Base-by-base conservation (phyloP, 2,888 invertebrate genomes). In the Tenthredo notha region DNA sequence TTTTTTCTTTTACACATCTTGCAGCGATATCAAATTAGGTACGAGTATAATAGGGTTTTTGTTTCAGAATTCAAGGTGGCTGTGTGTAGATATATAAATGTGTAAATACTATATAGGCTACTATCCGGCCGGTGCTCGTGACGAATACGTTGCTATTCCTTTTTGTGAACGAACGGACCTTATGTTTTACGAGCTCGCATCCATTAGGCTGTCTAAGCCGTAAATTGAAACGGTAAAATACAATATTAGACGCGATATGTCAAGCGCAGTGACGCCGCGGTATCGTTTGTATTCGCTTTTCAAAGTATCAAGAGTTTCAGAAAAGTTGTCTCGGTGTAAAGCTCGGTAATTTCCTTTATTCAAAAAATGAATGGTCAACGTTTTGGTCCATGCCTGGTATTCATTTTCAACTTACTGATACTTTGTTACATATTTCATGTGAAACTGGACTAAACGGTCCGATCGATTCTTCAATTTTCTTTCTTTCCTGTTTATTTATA, bases 141-240 rank as follows among this genome's bases (percentile, higher is more conserved):
- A 83, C 83, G 83, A 83, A 83, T 83, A 83, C 83, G 67, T 78
- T 86, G 74, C 84, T 87, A 75, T 84, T 84, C 84, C 78, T 85
- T 84, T 85, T 85, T 78, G 70, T 85, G 83, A 84, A 82, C 85
- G 86, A 86, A 86, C 85, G 86, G 87, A 87, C 87, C 87, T 87
- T 88, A 84, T 88, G 87, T 89, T 89, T 89, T 89, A 89, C 87
- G 88, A 89, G 88, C 88, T 88, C 88, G 78, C 88, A 88, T 89
- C 87, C 86, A 87, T 89, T 88, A 88, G 85, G 85, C 88, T 88
- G 88, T 88, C 88, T 86, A 85, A 85, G 84, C 86, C 77, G 88
- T 88, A 89, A 89, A 89, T 89, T 89, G 88, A 89, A 89, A 88
- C 87, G 88, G 87, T 87, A 86, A 86, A 88, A 88, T 86, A 86